phyloP scores from a whole-genome alignment of 2,797 vertebrate species.

The Acanthurus tractus region DNA sequence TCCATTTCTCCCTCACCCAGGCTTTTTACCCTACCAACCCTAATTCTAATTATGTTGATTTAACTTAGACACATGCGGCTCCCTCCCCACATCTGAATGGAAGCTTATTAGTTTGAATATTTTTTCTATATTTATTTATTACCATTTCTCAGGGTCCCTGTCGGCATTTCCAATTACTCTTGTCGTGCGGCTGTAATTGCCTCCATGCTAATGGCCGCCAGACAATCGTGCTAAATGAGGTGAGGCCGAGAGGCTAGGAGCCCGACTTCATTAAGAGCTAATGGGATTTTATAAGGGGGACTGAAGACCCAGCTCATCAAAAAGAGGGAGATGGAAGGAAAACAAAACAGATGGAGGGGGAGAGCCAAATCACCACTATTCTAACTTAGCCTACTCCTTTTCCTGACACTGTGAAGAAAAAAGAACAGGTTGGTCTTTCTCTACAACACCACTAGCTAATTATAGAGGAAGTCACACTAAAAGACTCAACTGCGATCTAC shows the following conservation, averaged over 20 bases:
- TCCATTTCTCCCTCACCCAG: constrained; percentile 72
- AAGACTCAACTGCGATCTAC: constrained; percentile 34
- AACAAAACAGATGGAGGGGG: constrained; percentile 89
- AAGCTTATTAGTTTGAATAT: constrained; percentile 99
- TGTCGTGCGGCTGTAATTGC: constrained; percentile 99
- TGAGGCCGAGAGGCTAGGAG: constrained; percentile 98
- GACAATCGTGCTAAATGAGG: constrained; percentile 99
- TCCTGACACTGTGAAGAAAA: constrained; percentile 56
- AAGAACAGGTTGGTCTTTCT: constrained; percentile 61
- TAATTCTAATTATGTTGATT: constrained; percentile 99
- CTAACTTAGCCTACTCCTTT: constrained; percentile 73
- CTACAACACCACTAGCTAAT: constrained; percentile 54
- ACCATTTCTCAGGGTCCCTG: constrained; percentile 98
- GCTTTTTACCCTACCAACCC: constrained; percentile 88
- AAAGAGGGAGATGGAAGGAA: constrained; percentile 87
- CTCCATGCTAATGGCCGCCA: constrained; percentile 99
- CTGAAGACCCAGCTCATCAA: constrained; percentile 90
- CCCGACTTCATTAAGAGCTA: constrained; percentile 99
- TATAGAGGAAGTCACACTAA: constrained; percentile 56
- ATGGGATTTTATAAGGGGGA: constrained; percentile 93
- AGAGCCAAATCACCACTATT: constrained; percentile 80
- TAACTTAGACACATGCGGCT: constrained; percentile 93
- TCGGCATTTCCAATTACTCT: constrained; percentile 99
- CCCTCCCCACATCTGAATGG: constrained; percentile 90
- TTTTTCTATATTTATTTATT: constrained; percentile 96